These are phyloP conservation scores for Hephaestus fuliginosus DNA, from an alignment of 2,797 vertebrate genomes.

Conservation along the genomic window DNA sequence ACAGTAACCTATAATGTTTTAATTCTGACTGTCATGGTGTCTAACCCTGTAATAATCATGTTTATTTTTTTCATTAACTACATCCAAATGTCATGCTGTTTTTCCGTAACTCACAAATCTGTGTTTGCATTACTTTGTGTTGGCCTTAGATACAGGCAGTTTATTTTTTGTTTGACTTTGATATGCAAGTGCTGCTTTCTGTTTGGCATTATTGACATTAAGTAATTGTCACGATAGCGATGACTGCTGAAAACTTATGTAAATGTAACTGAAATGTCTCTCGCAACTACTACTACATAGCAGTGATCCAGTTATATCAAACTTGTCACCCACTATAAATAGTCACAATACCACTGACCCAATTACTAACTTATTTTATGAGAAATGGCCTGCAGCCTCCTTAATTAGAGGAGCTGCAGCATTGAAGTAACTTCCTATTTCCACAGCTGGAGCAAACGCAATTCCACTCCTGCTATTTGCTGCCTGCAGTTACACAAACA, in stretches of 20 bases:
- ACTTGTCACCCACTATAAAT: constrained; percentile 5
- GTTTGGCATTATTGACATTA: not conserved
- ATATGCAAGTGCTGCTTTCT: not conserved
- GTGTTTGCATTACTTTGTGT: not conserved
- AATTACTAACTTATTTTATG: constrained; percentile 4
- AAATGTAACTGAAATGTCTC: not conserved
- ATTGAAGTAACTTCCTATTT: constrained; percentile 36
- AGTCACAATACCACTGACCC: constrained; percentile 22
- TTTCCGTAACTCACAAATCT: not conserved
- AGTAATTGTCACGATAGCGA: not conserved
- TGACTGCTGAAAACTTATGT: not conserved
- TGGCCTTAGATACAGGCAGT: not conserved
- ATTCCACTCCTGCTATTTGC: constrained; percentile 15
- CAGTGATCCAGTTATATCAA: constrained; percentile 21
- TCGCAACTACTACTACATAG: not conserved
- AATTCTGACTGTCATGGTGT: not conserved
- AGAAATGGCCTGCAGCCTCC: constrained; percentile 11
- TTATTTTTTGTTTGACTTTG: not conserved
- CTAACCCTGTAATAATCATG: not conserved
- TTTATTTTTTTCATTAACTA: not conserved
- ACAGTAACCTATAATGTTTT: not conserved
- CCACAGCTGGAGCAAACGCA: not conserved
- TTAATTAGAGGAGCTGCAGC: constrained; percentile 38
- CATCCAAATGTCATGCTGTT: not conserved
- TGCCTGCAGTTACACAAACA: constrained; percentile 49